phyloP scores from a whole-genome alignment of 2,888 invertebrate species.

The Sisyra nigra region DNA sequence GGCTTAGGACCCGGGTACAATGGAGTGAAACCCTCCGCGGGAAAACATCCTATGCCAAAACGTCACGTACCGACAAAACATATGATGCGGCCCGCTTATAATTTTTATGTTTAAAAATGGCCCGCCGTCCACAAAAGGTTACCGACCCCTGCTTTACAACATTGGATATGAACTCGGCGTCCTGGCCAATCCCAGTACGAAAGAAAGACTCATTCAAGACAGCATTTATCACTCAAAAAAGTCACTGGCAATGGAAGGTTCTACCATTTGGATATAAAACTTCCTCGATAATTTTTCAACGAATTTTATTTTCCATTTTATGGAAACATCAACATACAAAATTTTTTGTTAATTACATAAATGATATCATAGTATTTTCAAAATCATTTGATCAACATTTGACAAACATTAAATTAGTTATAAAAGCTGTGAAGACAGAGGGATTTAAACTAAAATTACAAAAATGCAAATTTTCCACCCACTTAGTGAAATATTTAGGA shows the following conservation, averaged over 20 bases:
- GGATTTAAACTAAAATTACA: neutral
- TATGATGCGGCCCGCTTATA: too few relatives aligned
- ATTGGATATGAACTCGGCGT: conserved; percentile 16
- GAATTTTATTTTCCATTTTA: neutral
- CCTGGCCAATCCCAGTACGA: conserved; percentile 15
- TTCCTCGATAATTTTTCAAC: neutral
- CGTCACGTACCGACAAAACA: too few relatives aligned
- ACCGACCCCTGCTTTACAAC: too few relatives aligned
- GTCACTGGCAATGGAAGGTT: too few relatives aligned
- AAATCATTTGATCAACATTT: neutral
- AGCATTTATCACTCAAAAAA: neutral
- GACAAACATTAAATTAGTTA: neutral
- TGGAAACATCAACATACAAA: neutral
- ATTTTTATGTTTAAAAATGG: too few relatives aligned
- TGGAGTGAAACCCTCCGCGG: too few relatives aligned
- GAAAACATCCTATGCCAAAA: too few relatives aligned
- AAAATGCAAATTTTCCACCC: neutral
- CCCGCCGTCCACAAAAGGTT: too few relatives aligned
- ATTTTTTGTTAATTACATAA: neutral
- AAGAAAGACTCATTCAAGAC: conserved; percentile 1
- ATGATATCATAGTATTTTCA: neutral
- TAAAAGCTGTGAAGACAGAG: neutral
- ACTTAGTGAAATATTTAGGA: neutral
- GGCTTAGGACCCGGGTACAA: too few relatives aligned
- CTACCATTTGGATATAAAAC: neutral